Base-by-base conservation (phyloP, 1,140 invertebrate species). In the Phymorhynchus buccinoides region DNA sequence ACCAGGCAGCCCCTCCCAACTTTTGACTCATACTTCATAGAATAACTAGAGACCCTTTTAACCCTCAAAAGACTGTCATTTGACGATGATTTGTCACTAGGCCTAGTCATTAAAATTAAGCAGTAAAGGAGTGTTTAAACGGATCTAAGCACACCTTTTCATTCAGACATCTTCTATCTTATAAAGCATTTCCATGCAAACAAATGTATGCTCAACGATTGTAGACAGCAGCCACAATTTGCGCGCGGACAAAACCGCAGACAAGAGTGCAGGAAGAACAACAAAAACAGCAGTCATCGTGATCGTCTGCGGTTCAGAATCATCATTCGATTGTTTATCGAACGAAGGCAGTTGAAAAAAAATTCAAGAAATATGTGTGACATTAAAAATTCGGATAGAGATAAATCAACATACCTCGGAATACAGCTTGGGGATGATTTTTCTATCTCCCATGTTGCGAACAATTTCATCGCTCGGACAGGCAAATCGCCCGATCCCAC, bases 401-500 rank as follows among this genome's bases (percentile, higher is more conserved):
- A 86, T 62, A 83, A n/a, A 80, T 39, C 18, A 75, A 89, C 88
- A 94, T 95, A 98, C 97, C 97, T 97, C 93, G 98, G 97, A 94
- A 99, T 98, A 94, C 98, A 99, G 94, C 98, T 98, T 86, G 98
- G 96, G 77, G 98, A 97, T 85, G 97, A 98, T 92, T 98, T 96
- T 94, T 99, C 98, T 85, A 99, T 97, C 95, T 99, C 98, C 97
- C 97, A 98, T 88, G 97, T 98, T 86, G 98, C 97, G 95, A 99
- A 99, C 88, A 99, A 95, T 94, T 98, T 98, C 98, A 99, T 99
- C 89, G 97, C 56, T 27, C 56, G 97, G 92, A 98, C 97, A 89
- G 97, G 97, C 95, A 97, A 97, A 52, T 89, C 87, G 80, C 91
- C 92, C 80, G 89, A 87, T 82, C 90, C 91, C 35, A 88, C 80